Conservation (phyloP, 1,140 invertebrate species). For the Drosophila yakuba region DNA sequence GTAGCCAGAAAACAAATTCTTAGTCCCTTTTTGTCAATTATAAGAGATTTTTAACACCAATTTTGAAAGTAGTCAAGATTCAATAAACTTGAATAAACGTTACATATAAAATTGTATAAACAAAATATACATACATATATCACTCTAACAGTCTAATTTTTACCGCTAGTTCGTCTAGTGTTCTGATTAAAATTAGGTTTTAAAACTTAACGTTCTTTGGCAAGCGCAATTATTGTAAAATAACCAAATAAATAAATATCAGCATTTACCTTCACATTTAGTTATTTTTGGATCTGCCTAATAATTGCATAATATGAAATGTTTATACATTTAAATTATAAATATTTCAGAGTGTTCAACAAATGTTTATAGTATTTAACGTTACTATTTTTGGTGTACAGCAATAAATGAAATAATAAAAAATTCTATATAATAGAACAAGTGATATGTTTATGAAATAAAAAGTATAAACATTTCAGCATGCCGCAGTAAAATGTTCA, state of each 20-base stretch:
- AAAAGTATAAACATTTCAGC: conserved; percentile 27
- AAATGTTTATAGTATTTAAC: conserved; percentile 12
- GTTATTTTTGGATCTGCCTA: conserved; percentile 4
- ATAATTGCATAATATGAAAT: conserved; percentile 23
- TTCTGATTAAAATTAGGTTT: background rate
- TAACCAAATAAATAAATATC: background rate
- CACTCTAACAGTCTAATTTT: too few relatives aligned
- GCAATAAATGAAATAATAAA: conserved; percentile 24
- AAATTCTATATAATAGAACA: conserved; percentile 13
- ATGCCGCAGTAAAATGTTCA: background rate
- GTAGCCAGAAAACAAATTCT: too few relatives aligned
- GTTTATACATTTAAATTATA: conserved; percentile 24
- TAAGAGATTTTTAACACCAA: too few relatives aligned
- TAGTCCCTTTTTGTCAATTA: background rate
- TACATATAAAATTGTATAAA: background rate
- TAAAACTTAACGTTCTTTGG: background rate
- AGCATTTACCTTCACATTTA: background rate
- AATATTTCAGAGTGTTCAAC: conserved; percentile 1
- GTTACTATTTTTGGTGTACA: conserved; percentile 14
- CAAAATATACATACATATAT: too few relatives aligned
- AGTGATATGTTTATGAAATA: conserved; percentile 11
- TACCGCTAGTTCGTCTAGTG: background rate
- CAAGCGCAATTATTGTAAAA: background rate
- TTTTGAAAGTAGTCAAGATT: too few relatives aligned
- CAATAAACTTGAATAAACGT: too few relatives aligned